These are phyloP conservation scores for Aurelia coerulea DNA, from an alignment of 30 jellyfish, hydroid and myxozoan species.

Conservation along the genomic window DNA sequence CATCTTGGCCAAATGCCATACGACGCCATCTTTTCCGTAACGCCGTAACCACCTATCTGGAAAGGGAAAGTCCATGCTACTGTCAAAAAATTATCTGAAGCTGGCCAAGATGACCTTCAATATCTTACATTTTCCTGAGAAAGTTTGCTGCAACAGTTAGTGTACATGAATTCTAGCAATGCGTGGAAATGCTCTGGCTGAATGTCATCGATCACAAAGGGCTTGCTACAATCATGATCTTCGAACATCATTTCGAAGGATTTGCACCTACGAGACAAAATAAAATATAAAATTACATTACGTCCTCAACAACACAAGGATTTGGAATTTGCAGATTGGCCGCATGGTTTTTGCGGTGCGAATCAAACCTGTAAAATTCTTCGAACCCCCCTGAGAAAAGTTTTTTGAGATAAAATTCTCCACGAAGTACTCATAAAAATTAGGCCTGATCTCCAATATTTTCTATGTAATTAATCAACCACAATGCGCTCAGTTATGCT, in stretches of 20 bases:
- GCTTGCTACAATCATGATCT: constrained; percentile 1
- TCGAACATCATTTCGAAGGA: constrained; percentile 23
- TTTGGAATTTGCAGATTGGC: too few relatives aligned
- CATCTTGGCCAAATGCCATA: too few relatives aligned
- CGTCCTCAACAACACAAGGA: too few relatives aligned
- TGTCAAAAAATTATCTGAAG: too few relatives aligned
- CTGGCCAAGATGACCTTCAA: background rate
- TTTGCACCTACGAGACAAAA: constrained; percentile 35
- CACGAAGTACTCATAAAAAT: background rate
- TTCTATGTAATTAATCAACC: background rate
- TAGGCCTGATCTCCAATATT: background rate
- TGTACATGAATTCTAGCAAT: constrained; percentile 56
- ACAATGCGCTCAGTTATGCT: background rate
- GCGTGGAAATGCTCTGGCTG: constrained; percentile 44
- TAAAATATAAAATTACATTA: too few relatives aligned
- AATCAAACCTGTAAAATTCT: too few relatives aligned
- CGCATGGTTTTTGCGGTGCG: too few relatives aligned
- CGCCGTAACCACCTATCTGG: too few relatives aligned
- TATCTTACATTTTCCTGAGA: constrained; percentile 41
- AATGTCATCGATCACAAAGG: constrained; percentile 20
- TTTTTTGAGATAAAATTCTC: background rate
- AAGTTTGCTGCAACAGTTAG: constrained; percentile 50
- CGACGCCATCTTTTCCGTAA: too few relatives aligned
- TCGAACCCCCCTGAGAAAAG: too few relatives aligned
- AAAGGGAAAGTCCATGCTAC: too few relatives aligned